Percentiles rank a stretch among this genome's conserved stretches.
These are phyloP conservation scores for Dallia pectoralis DNA, from an alignment of 2,797 vertebrate species.

Conservation along the genomic window DNA sequence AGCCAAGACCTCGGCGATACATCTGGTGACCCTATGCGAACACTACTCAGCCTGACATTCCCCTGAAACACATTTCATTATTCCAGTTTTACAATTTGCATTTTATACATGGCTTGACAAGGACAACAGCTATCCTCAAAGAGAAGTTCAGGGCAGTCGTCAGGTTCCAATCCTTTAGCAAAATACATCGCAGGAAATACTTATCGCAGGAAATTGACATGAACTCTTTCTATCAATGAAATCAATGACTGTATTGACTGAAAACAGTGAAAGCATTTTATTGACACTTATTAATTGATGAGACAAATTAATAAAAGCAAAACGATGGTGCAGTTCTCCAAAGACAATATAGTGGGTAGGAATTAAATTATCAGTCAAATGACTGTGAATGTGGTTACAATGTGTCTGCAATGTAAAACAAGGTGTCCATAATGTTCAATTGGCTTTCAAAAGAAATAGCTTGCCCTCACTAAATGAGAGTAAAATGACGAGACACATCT, in stretches of 20 bases:
- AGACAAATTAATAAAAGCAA: neutral
- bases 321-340: neutral
- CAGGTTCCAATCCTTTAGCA: slow-evolving; percentile 1
- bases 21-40: slow-evolving; percentile 81
- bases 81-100: slow-evolving; percentile 61
- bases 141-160: slow-evolving; percentile 4
- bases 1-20: slow-evolving; percentile 68
- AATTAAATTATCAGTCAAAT: neutral
- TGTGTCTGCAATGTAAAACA: slow-evolving; percentile 21
- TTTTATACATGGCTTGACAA: slow-evolving; percentile 68
- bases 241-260: too few relatives aligned
- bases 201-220: slow-evolving; percentile 7
- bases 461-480: slow-evolving; percentile 49
- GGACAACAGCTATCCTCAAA: slow-evolving; percentile 68
- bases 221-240: neutral
- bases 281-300: neutral
- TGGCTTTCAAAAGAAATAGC: slow-evolving; percentile 32
- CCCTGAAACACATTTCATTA: slow-evolving; percentile 43
- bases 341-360: neutral
- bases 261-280: neutral
- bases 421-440: slow-evolving; percentile 9
- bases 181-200: slow-evolving; percentile 9
- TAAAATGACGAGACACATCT: slow-evolving; percentile 48
- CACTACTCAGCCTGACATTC: slow-evolving; percentile 69
- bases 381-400: slow-evolving; percentile 39